These are phyloP conservation scores for Heliornis fulica DNA, from an alignment of 2,113 vertebrate species.

Conservation along the genomic window DNA sequence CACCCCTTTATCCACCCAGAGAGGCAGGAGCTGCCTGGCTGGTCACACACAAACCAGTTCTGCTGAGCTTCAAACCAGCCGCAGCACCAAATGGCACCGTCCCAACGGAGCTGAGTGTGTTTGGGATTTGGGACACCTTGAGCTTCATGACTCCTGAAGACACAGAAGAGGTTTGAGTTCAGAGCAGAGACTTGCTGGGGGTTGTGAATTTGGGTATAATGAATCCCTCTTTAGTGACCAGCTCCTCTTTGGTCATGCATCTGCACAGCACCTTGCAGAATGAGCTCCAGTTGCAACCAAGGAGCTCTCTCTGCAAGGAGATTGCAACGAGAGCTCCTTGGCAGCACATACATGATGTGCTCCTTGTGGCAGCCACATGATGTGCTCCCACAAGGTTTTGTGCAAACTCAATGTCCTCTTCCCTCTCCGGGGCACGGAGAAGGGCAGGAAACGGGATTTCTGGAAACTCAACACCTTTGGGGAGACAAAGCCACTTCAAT, in stretches of 20 bases:
- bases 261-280: not conserved
- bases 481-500: not conserved
- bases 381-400: not conserved
- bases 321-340: too few relatives aligned
- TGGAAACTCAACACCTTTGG: not conserved
- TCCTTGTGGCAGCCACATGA: too few relatives aligned
- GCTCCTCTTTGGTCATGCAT: not conserved
- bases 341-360: too few relatives aligned
- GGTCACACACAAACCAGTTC: not conserved
- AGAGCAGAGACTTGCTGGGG: not conserved
- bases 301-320: not conserved
- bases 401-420: not conserved
- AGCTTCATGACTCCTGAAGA: not conserved
- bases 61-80: not conserved
- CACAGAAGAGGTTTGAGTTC: not conserved
- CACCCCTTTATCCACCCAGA: not conserved
- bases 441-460: not conserved
- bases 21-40: not conserved
- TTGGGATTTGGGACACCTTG: not conserved
- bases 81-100: not conserved
- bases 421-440: fast-evolving
- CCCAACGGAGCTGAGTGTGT: not conserved
- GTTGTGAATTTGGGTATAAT: not conserved
- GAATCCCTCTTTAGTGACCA: not conserved
- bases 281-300: fast-evolving